phyloP scores from a whole-genome alignment of 2,797 vertebrate species.

The Cygnus olor region DNA sequence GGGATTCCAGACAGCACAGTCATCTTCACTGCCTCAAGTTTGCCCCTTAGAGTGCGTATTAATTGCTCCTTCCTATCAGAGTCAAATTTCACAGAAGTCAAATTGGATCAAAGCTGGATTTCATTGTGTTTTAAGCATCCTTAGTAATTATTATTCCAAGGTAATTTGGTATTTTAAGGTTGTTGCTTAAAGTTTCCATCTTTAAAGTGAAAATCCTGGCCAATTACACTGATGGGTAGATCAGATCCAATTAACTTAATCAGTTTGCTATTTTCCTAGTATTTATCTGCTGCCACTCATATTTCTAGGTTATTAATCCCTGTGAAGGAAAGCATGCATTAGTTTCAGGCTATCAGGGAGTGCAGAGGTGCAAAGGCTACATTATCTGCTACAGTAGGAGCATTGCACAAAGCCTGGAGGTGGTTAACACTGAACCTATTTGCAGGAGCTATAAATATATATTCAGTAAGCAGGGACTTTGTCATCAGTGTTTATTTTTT shows the following conservation, averaged over 20 bases:
- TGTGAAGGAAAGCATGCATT: not conserved
- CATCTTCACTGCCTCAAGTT: not conserved
- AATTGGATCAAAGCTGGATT: conserved; percentile 33
- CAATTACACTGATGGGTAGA: conserved; percentile 13
- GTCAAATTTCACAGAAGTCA: not conserved
- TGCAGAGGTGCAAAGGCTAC: not conserved
- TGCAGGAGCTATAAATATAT: not conserved
- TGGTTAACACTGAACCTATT: not conserved
- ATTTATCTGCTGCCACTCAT: not conserved
- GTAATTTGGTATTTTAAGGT: conserved; percentile 37
- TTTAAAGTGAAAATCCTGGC: conserved; percentile 37
- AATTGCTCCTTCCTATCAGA: conserved; percentile 33
- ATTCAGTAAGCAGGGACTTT: not conserved
- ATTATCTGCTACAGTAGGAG: not conserved
- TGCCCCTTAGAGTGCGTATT: conserved; percentile 9
- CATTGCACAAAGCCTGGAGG: not conserved
- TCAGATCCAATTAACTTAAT: conserved; percentile 17
- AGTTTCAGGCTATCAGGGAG: not conserved
- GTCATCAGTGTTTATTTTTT: not conserved
- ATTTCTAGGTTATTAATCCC: not conserved
- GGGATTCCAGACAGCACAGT: not conserved
- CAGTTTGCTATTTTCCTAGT: not conserved
- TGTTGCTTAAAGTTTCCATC: not conserved
- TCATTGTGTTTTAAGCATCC: conserved; percentile 36
- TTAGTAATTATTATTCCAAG: conserved; percentile 34